Conservation (phyloP, 2,113 vertebrate genomes). For the Atractosteus spatula region DNA sequence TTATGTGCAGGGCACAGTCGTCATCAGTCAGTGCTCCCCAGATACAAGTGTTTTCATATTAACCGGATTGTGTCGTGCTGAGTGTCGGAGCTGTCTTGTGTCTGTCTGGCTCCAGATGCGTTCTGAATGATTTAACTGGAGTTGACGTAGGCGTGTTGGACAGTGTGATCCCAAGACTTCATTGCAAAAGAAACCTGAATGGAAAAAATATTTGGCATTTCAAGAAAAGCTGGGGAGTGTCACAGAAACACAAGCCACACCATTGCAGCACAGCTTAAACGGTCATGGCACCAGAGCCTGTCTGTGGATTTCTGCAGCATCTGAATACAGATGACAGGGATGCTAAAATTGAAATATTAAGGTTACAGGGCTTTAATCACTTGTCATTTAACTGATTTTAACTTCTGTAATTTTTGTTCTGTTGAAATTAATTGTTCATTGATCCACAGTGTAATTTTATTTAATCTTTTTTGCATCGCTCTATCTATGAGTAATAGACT, state of each 20-base stretch:
- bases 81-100: background rate
- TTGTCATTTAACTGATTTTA: slow-evolving; percentile 2
- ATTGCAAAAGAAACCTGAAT: background rate
- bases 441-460: slow-evolving; percentile 10
- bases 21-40: slow-evolving; percentile 10
- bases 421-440: slow-evolving; percentile 12
- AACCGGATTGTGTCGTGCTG: background rate
- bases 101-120: background rate
- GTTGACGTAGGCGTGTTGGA: background rate
- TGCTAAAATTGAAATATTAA: background rate
- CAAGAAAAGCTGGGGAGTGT: background rate
- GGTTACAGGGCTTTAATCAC: background rate
- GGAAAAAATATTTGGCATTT: background rate
- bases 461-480: slow-evolving; percentile 10
- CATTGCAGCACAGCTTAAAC: background rate
- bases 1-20: background rate
- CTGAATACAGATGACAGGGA: background rate
- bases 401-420: slow-evolving; percentile 1
- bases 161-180: background rate
- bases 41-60: slow-evolving; percentile 17
- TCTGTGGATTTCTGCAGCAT: background rate
- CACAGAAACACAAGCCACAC: background rate
- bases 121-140: background rate
- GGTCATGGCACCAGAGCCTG: background rate
- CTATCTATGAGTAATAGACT: slow-evolving; percentile 2